phyloP scores from a whole-genome alignment of 2,113 vertebrate species.

The Rynchops niger region DNA sequence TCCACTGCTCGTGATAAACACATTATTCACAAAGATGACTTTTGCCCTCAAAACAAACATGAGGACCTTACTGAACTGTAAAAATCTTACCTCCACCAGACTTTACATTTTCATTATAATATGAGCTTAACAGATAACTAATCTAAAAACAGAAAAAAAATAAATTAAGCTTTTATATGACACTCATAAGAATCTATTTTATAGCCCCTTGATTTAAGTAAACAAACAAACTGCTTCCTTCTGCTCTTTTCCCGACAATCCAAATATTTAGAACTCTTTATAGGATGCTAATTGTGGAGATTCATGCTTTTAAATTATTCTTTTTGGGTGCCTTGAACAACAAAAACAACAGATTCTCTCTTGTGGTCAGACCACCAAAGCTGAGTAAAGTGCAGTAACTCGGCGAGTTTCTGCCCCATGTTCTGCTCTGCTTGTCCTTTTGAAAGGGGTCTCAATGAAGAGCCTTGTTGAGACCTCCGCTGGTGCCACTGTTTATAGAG shows the following conservation, averaged over 20 bases:
- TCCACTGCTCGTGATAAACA: background rate
- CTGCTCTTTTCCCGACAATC: background rate
- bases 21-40: background rate
- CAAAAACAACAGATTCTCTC: conserved; percentile 56
- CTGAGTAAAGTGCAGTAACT: conserved; percentile 59
- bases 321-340: conserved; percentile 57
- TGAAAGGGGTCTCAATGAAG: conserved; percentile 85
- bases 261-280: conserved; percentile 40
- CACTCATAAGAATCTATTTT: background rate
- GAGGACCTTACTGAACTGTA: background rate
- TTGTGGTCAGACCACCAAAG: conserved; percentile 74
- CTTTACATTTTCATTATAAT: background rate
- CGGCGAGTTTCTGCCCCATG: conserved; percentile 57
- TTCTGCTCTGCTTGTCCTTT: conserved; percentile 84
- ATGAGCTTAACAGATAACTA: background rate
- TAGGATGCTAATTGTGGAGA: conserved; percentile 56
- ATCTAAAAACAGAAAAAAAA: background rate
- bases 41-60: background rate
- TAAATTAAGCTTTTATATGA: background rate
- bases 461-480: conserved; percentile 81
- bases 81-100: background rate
- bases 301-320: conserved; percentile 31
- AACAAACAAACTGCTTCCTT: conserved; percentile 38
- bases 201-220: conserved; percentile 17
- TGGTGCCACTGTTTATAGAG: conserved; percentile 85